Evolutionary conservation across 2,888 invertebrate species (phyloP), one percentile per base, ranked within the genome.

Genomic region (Rhamphomyia laevipes): DNA sequence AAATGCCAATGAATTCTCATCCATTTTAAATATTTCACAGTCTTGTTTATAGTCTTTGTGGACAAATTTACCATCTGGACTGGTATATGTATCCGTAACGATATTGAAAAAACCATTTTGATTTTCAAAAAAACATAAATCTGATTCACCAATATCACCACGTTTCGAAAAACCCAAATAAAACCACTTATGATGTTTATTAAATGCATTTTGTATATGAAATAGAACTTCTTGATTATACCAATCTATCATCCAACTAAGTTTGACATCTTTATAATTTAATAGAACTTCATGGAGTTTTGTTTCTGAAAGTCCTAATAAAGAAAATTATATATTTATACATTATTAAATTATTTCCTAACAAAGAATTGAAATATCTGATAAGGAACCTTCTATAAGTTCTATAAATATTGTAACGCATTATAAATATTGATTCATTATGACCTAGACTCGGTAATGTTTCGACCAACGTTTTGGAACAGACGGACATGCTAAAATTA

Each of bases 101-200:
- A 67, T 64, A 50, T 69, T 68, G 46, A 69, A 69, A 52, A 69
- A 67, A 9, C 68, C 69, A 56, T 68, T 67, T 53, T 68, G 68
- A 45, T 78, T 77, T 84, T 88, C 88, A 49, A 88, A 73, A 43
- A 91, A 71, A 60, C 91, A 92, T 52, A 87, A 80, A 70, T 93
- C 92, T 0, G 89, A 86, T 40, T 81, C 78, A 52, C 76, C 76
- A 4, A 77, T 61, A 43, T 80, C 76, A 1, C 92, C 92, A 51
- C 85, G 78, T 61, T 88, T 81, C 2, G 92, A 92, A 71, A 91
- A 92, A 33, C 92, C 92, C 45, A 92, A 61, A 1, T 85, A 89
- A 60, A 92, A 82, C 91, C 91, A 92, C 46, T 74, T 74, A 58
- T 67, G 67, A 50, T 68, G 62, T 53, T 64, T 63, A 47, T 64